phyloP scores from a whole-genome alignment of 2,113 vertebrate genomes.

The Cebidichthys violaceus region DNA sequence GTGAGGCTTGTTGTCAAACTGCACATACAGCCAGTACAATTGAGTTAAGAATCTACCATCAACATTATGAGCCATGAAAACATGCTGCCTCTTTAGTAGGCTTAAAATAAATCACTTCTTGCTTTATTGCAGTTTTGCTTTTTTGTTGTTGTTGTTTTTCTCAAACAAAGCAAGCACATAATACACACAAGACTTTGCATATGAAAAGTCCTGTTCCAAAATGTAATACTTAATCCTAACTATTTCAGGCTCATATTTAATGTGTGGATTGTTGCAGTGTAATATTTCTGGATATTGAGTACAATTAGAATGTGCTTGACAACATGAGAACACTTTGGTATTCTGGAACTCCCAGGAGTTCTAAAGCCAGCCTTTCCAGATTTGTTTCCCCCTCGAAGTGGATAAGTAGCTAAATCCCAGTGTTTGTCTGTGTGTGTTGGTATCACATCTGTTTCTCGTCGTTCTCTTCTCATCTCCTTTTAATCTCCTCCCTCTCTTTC shows the following conservation, averaged over 20 bases:
- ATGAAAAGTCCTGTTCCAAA: constrained; percentile 4
- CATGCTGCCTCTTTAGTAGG: constrained; percentile 46
- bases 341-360: neutral
- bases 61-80: constrained; percentile 45
- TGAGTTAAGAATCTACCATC: constrained; percentile 30
- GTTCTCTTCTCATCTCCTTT: constrained; percentile 16
- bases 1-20: constrained; percentile 35
- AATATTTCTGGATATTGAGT: constrained; percentile 7
- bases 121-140: constrained; percentile 2
- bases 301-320: constrained; percentile 23
- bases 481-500: constrained; percentile 54
- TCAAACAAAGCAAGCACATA: constrained; percentile 2
- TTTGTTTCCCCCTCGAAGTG: neutral
- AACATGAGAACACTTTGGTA: constrained; percentile 8
- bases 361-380: constrained; percentile 2
- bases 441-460: constrained; percentile 2
- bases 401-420: neutral
- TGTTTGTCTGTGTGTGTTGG: constrained; percentile 7
- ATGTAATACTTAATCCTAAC: neutral
- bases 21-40: constrained; percentile 29
- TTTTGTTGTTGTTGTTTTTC: neutral
- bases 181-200: neutral
- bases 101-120: constrained; percentile 33
- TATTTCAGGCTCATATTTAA: constrained; percentile 20
- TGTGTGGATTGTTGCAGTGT: constrained; percentile 19